Conservation (phyloP, 2,113 vertebrate genomes). For the Atractosteus spatula region DNA sequence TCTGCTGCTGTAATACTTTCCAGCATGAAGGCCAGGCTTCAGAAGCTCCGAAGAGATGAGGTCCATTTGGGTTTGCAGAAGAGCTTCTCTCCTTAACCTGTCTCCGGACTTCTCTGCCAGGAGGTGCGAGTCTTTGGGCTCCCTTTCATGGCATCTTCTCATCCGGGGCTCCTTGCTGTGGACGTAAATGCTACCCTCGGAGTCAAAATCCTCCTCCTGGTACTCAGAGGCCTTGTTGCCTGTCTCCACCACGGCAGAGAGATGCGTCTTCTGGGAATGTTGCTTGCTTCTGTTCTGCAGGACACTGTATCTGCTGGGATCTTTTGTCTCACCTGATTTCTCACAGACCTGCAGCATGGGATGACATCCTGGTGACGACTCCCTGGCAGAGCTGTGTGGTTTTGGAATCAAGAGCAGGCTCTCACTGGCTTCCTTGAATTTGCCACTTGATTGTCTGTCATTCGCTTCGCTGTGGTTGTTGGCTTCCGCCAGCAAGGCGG, state of each 20-base stretch:
- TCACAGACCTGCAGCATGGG: conserved; percentile 31
- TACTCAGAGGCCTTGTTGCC: conserved; percentile 31
- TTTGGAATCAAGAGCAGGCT: not conserved
- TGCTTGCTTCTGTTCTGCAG: conserved; percentile 37
- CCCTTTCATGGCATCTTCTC: conserved; percentile 29
- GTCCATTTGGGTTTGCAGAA: conserved; percentile 59
- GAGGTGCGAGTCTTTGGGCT: conserved; percentile 15
- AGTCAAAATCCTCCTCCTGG: conserved; percentile 34
- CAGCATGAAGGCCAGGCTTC: conserved; percentile 28
- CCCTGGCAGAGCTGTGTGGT: conserved; percentile 7
- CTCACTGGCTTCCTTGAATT: not conserved
- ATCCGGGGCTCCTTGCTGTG: conserved; percentile 31
- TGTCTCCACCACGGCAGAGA: conserved; percentile 44
- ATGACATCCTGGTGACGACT: conserved; percentile 18
- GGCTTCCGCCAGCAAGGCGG: not conserved
- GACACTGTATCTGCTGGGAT: conserved; percentile 30
- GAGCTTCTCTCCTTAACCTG: conserved; percentile 64
- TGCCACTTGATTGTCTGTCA: not conserved
- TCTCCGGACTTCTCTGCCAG: conserved; percentile 49
- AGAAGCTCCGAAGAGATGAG: conserved; percentile 6
- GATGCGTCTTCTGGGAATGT: conserved; percentile 47
- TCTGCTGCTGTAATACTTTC: conserved; percentile 49
- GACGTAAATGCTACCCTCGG: conserved; percentile 41
- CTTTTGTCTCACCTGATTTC: conserved; percentile 22
- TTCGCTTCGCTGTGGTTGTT: not conserved